Evolutionary conservation across 1,140 invertebrate genomes (phyloP).

Genomic region (Wiebesia pumilae): DNA sequence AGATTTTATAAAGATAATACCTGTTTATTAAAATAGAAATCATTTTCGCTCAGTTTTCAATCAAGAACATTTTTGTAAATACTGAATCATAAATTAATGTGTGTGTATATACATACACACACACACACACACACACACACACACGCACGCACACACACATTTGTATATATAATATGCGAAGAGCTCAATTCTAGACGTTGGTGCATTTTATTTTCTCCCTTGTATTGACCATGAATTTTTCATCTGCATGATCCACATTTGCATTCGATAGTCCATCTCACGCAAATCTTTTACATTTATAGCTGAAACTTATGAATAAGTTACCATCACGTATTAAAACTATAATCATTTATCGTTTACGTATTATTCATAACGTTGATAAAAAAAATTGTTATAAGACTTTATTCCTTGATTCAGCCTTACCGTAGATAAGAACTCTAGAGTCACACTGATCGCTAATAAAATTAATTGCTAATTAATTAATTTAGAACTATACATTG

Average conservation of each 20-base stretch:
- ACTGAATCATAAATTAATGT: neutral
- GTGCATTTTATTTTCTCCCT: slow-evolving; percentile 54
- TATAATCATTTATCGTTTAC: neutral
- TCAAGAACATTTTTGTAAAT: slow-evolving; percentile 2
- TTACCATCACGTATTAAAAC: neutral
- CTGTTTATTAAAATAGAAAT: neutral
- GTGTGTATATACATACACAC: too few relatives aligned
- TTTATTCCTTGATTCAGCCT: neutral
- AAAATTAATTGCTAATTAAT: too few relatives aligned
- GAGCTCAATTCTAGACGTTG: slow-evolving; percentile 74
- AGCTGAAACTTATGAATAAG: slow-evolving; percentile 8
- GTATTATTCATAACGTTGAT: too few relatives aligned
- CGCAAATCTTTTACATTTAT: slow-evolving; percentile 48
- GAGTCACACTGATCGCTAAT: too few relatives aligned
- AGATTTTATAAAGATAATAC: neutral
- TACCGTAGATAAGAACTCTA: too few relatives aligned
- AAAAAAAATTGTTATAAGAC: neutral
- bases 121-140: too few relatives aligned
- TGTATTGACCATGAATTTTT: slow-evolving; percentile 38
- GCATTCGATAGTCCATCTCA: slow-evolving; percentile 7
- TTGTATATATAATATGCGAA: slow-evolving; percentile 40
- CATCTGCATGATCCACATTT: slow-evolving; percentile 36
- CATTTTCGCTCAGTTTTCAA: slow-evolving; percentile 45
- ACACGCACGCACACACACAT: too few relatives aligned
- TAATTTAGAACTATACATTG: too few relatives aligned